Conservation (phyloP, 2,888 invertebrate species). For the Cotesia congregata region DNA sequence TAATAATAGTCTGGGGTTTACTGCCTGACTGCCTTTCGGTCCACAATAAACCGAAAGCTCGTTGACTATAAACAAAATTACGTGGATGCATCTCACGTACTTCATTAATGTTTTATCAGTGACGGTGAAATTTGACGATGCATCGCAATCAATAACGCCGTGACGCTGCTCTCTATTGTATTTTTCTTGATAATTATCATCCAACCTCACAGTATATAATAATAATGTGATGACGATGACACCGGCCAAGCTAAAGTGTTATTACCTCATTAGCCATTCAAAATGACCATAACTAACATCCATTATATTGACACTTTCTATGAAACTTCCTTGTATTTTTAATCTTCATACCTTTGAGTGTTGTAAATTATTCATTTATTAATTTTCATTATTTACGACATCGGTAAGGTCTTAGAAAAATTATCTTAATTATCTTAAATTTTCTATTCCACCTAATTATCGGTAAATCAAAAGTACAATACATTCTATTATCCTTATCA, state of each 20-base stretch:
- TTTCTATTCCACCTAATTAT: too few relatives aligned
- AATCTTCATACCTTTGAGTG: slow-evolving; percentile 6
- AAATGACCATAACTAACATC: slow-evolving; percentile 8
- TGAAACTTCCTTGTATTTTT: neutral
- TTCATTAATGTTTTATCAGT: slow-evolving; percentile 28
- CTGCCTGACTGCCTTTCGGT: neutral
- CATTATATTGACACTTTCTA: slow-evolving; percentile 22
- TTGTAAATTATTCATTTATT: neutral
- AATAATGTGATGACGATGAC: neutral
- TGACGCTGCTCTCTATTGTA: neutral
- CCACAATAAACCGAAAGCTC: neutral
- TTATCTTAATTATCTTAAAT: too few relatives aligned
- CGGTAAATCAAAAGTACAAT: too few relatives aligned
- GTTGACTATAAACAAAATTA: slow-evolving; percentile 16
- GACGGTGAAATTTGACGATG: slow-evolving; percentile 12
- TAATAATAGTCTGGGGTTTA: neutral
- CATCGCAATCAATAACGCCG: slow-evolving; percentile 25
- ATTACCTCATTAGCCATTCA: slow-evolving; percentile 3
- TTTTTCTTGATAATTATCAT: slow-evolving; percentile 23
- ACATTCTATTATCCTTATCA: too few relatives aligned
- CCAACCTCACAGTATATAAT: slow-evolving; percentile 4
- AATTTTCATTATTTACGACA: neutral
- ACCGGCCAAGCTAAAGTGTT: slow-evolving; percentile 9
- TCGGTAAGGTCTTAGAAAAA: too few relatives aligned
- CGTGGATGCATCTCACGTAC: slow-evolving; percentile 17